Evolutionary conservation across 2,797 vertebrate species (phyloP).

Genomic region (Trachurus trachurus): DNA sequence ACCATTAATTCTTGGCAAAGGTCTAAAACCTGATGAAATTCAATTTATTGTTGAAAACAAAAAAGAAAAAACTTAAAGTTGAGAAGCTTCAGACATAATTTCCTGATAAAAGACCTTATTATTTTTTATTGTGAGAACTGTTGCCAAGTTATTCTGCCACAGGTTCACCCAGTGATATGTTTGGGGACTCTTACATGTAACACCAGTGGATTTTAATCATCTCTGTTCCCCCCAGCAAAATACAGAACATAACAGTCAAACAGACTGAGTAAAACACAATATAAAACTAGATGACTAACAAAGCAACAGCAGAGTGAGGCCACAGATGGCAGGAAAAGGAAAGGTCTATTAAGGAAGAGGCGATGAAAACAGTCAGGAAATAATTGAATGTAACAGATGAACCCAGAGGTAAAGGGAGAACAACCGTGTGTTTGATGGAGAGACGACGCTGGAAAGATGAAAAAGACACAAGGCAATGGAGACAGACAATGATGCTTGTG

Average conservation of each 20-base stretch:
- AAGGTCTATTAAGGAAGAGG: conserved; percentile 46
- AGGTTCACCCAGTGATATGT: background rate
- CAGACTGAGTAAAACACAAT: background rate
- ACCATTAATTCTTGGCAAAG: too few species aligned
- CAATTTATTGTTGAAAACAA: background rate
- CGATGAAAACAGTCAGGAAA: conserved; percentile 60
- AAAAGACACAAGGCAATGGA: conserved; percentile 35
- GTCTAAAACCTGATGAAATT: background rate
- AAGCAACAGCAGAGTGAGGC: conserved; percentile 20
- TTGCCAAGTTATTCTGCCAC: background rate
- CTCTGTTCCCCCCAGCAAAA: conserved; percentile 4
- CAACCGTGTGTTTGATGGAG: conserved; percentile 29
- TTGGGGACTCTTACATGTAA: background rate
- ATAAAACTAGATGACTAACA: background rate
- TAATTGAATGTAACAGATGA: conserved; percentile 62
- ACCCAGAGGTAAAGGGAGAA: conserved; percentile 44
- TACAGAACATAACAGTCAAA: background rate
- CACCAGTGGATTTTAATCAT: background rate
- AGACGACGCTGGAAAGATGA: conserved; percentile 42
- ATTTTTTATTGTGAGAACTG: background rate
- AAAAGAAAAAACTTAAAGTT: background rate
- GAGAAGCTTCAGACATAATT: background rate
- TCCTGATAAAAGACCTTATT: too few species aligned
- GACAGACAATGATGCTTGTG: conserved; percentile 32
- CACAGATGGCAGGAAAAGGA: conserved; percentile 56